Base-by-base conservation (phyloP, 1,140 invertebrate genomes). In the Halictus rubicundus region DNA sequence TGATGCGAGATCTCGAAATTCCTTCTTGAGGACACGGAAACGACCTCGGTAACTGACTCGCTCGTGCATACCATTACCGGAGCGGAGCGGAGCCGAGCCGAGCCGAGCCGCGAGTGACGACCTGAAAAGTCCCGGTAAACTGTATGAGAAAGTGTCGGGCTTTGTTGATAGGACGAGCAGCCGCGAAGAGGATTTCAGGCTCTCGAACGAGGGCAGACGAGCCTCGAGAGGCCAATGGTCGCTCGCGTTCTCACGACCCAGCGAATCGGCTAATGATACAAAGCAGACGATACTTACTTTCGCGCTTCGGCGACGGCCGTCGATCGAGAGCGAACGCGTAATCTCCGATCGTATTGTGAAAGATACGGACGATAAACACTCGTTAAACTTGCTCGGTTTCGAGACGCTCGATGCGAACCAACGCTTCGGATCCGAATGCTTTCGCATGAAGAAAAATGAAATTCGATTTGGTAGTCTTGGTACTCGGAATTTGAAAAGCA, bases 91-190 rank as follows among this genome's bases (percentile, higher is more conserved):
- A 21, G 42, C 0, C 49, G 7, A 16, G 14, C 1, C 21, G 49
- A 8, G 49, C 7, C 49, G 16, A 16, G 32, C 76, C 81, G 87
- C 79, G 75, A 86, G 71, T 76, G 79, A 57, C 74, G 76, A 68
- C 76, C 78, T 75, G 78, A 84, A 88, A 88, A 81, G 61, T 86
- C 69, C 79, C 78, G 75, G 81, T 80, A 83, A 88, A 83, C 84
- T 69, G 83, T 88, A 83, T 78, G 86, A 88, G 88, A 87, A 89
- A 89, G 88, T 90, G 88, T 89, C 88, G 87, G 88, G 77, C 54
- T 68, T 60, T 64, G 80, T 81, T 88, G 86, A 88, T 85, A 82
- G 80, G 87, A 72, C 84, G 79, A 82, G 84, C 81, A 79, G 80
- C 79, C 66, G 71, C 63, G 77, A 65, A 57, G 83, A 83, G 64